phyloP scores from a whole-genome alignment of 2,888 invertebrate species.

The Dromius quadrimaculatus region DNA sequence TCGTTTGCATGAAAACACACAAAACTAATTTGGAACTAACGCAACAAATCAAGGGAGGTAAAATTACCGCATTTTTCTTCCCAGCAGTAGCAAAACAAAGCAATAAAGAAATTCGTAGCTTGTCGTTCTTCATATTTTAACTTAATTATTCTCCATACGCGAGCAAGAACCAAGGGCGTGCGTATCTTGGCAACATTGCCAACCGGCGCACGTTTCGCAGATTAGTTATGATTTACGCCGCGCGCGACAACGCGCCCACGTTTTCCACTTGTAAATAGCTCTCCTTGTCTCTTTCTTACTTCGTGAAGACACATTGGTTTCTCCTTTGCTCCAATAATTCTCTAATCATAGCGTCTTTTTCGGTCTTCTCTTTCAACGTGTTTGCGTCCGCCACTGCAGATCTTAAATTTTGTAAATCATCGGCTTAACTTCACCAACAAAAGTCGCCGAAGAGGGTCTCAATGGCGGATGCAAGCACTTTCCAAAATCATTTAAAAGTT shows the following conservation, averaged over 20 bases:
- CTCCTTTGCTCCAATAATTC: constrained; percentile 41
- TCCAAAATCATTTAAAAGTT: too few relatives aligned
- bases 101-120: constrained; percentile 29
- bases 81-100: constrained; percentile 21
- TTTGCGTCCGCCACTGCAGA: constrained; percentile 24
- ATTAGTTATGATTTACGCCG: constrained; percentile 64
- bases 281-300: constrained; percentile 57
- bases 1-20: constrained; percentile 29
- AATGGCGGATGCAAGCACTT: constrained; percentile 23
- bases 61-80: constrained; percentile 30
- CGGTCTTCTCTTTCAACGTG: constrained; percentile 27
- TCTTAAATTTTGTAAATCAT: constrained; percentile 13
- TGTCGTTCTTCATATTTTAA: constrained; percentile 45
- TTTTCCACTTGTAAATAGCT: constrained; percentile 64
- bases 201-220: constrained; percentile 60
- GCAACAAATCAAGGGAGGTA: constrained; percentile 26
- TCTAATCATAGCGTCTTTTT: constrained; percentile 36
- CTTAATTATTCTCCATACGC: constrained; percentile 45
- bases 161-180: constrained; percentile 10
- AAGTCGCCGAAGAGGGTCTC: background rate
- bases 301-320: constrained; percentile 26
- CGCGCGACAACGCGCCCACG: constrained; percentile 55
- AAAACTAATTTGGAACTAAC: constrained; percentile 33
- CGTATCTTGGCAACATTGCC: constrained; percentile 27
- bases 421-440: background rate